Percentiles rank a stretch among this genome's conserved stretches.
phyloP scores from a whole-genome alignment of 2,797 vertebrate genomes.

The Acomys russatus region DNA sequence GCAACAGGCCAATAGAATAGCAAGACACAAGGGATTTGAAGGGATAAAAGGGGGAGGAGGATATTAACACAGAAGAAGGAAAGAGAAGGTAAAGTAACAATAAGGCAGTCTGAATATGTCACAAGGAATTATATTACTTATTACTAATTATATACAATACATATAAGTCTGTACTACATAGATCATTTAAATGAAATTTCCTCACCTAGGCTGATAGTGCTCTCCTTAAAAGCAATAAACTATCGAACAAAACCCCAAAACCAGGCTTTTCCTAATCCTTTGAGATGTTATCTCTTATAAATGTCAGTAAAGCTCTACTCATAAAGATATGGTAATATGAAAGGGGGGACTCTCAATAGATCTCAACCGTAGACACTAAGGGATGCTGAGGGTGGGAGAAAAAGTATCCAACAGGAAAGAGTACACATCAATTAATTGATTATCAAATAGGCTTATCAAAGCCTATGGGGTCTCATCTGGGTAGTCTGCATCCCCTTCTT shows the following conservation, averaged over 20 bases:
- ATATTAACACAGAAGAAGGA: not conserved
- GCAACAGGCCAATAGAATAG: not conserved
- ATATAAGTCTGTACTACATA: not conserved
- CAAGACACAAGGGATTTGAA: not conserved
- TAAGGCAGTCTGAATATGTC: not conserved
- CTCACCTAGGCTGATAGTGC: not conserved
- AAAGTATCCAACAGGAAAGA: not conserved
- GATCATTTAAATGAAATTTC: not conserved
- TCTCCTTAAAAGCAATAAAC: not conserved
- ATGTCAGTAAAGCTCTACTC: not conserved
- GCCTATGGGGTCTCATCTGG: no score
- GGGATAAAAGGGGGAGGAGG: not conserved
- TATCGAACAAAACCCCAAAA: not conserved
- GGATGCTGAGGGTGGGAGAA: not conserved
- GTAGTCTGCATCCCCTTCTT: no score
- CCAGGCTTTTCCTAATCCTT: not conserved
- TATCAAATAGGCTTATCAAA: not conserved
- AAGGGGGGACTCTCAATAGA: not conserved
- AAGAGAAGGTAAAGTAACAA: not conserved
- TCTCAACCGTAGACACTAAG: not conserved
- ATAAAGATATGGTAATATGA: not conserved
- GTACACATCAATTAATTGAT: not conserved
- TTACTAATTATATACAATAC: not conserved
- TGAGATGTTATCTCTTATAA: not conserved
- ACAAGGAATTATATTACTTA: not conserved